Percentiles rank a stretch among this genome's conserved stretches.
phyloP scores from a whole-genome alignment of 2,888 invertebrate species.

The Scelioninae gen. 2 region DNA sequence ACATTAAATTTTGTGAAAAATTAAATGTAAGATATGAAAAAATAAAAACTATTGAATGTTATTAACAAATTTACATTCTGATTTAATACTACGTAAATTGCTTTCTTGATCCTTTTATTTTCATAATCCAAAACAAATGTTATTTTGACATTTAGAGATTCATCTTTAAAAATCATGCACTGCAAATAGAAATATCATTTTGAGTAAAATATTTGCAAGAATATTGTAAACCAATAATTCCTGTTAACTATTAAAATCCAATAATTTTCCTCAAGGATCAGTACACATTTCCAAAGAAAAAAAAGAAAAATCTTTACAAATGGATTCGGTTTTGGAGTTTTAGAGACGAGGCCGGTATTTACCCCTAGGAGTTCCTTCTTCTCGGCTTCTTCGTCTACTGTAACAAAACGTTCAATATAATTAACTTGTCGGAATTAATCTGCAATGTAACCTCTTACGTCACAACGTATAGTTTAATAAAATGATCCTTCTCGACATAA shows the following conservation, averaged over 20 bases:
- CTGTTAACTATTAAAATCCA: slow-evolving; percentile 39
- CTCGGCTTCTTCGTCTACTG: slow-evolving; percentile 73
- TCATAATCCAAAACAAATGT: no score
- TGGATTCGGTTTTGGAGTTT: slow-evolving; percentile 75
- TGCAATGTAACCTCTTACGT: slow-evolving; percentile 18
- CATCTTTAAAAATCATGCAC: no score
- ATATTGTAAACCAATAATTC: slow-evolving; percentile 46
- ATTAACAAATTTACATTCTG: no score
- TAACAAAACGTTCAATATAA: slow-evolving; percentile 56
- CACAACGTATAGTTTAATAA: slow-evolving; percentile 4
- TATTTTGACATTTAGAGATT: no score
- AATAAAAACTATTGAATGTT: no score
- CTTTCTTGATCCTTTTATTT: no score
- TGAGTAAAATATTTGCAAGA: slow-evolving; percentile 5
- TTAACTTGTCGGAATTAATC: slow-evolving; percentile 21
- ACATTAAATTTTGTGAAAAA: no score
- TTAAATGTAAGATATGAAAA: no score
- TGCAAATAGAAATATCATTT: not conserved
- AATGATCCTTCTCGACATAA: slow-evolving; percentile 7
- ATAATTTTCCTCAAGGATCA: slow-evolving; percentile 59
- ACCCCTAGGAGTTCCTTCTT: slow-evolving; percentile 75
- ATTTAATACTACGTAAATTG: no score
- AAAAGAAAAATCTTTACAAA: slow-evolving; percentile 74
- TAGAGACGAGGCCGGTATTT: slow-evolving; percentile 74
- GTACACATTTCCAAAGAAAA: slow-evolving; percentile 62